Base-by-base conservation (phyloP, 2,113 vertebrate genomes). In the Cottus gobio region DNA sequence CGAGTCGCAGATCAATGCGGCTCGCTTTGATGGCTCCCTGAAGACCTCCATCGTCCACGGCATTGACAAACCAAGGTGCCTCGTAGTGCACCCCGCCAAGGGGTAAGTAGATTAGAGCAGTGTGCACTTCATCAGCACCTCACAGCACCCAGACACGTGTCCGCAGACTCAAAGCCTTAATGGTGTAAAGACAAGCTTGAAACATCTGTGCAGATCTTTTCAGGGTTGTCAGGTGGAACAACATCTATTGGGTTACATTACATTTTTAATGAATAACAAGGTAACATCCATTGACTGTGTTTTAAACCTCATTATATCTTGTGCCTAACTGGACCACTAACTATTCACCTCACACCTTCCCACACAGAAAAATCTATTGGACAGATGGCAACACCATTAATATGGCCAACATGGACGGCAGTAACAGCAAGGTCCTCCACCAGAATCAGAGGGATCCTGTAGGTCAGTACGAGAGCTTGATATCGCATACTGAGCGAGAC, bases 1-100 rank as follows among this genome's bases (percentile, higher is more conserved):
- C 86, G 98, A 99, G 96, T 98, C 97, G 1, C 98, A 99, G 93
- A 98, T 99, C 94, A 99, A 99, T 48, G 97, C 97, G 87, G 98
- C 98, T 71, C 96, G 95, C 84, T 96, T 99, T 87, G 97, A 99
- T 61, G 98, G 98, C 20, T 99, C 98, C 89, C 95, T 99, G 90
- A 98, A 98, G 96, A 98, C 97, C 54, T 98, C 98, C 77, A 95
- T 99, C 93, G 97, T 99, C 91, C 97, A 99, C 6, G 98, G 98
- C 87, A 98, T 99, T 0, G 98, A 99, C 94, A 98, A 98, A 77
- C 97, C 98, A 34, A 97, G 97, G 85, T 98, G 96, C 89, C 95
- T 99, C 85, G 95, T 97, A 60, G 95, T 98, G 93, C 96, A 99
- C 75, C 98, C 98, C 88, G 95, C 96, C 42, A 98, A 96, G 92